Conservation (phyloP, 2,797 vertebrate genomes). For the Rhinella marina region DNA sequence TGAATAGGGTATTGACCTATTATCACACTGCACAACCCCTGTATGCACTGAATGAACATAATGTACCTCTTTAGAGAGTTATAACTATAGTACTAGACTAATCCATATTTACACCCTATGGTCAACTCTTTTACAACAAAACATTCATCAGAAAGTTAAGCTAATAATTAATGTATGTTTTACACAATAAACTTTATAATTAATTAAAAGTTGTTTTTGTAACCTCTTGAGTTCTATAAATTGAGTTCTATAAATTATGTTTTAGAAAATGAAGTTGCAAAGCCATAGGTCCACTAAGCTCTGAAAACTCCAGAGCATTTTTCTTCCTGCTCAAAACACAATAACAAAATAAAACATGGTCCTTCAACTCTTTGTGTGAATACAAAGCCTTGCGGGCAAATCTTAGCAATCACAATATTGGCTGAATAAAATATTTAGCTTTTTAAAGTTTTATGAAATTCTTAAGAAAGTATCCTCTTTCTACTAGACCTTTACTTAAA, state of each 20-base stretch:
- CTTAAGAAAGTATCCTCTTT: not conserved
- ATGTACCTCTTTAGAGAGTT: too few relatives aligned
- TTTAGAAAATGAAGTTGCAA: constrained; percentile 27
- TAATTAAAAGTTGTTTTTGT: constrained; percentile 42
- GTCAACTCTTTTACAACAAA: too few relatives aligned
- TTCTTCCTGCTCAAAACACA: constrained; percentile 31
- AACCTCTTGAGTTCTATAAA: constrained; percentile 38
- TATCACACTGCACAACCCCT: too few relatives aligned
- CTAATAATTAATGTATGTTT: not conserved
- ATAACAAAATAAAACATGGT: constrained; percentile 5
- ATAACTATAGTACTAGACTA: too few relatives aligned
- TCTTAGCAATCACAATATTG: not conserved
- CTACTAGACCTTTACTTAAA: not conserved
- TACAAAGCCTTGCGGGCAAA: constrained; percentile 42
- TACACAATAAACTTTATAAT: constrained; percentile 36
- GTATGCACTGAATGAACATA: too few relatives aligned
- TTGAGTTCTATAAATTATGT: too few relatives aligned
- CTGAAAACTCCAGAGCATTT: constrained; percentile 24
- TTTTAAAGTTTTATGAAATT: constrained; percentile 20
- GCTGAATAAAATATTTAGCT: constrained; percentile 9
- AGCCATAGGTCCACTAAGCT: constrained; percentile 18
- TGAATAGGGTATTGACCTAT: too few relatives aligned
- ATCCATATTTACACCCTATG: too few relatives aligned
- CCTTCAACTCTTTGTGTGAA: constrained; percentile 34
- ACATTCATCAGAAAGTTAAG: constrained; percentile 21